These are phyloP conservation scores for Zoanthus gigantus DNA, from an alignment of 92 coral and sea anemone species.

Conservation along the genomic window DNA sequence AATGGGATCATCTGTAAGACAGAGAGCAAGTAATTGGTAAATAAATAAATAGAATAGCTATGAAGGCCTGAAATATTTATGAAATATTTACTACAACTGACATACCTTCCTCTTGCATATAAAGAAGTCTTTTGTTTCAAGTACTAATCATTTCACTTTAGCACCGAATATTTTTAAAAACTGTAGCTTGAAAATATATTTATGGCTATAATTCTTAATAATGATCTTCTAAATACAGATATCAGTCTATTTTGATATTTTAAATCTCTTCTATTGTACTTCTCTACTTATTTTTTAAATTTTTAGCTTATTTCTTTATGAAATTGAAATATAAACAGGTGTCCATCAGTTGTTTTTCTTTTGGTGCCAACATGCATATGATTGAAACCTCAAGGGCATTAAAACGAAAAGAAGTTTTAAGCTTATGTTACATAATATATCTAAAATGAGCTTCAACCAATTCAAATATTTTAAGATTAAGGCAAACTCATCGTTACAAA, in stretches of 20 bases:
- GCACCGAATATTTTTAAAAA: neutral
- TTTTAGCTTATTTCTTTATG: conserved; percentile 11
- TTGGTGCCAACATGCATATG: conserved; percentile 22
- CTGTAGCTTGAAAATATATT: conserved; percentile 16
- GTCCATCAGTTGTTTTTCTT: conserved; percentile 1
- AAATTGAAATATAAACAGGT: conserved; percentile 5
- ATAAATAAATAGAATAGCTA: conserved; percentile 13
- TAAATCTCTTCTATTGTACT: neutral
- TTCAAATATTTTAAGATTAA: conserved; percentile 12
- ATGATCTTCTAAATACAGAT: conserved; percentile 19
- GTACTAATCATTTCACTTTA: conserved; percentile 9
- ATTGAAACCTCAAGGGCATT: conserved; percentile 24
- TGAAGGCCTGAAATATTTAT: conserved; percentile 22
- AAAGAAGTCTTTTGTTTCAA: conserved; percentile 14
- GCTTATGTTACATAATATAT: conserved; percentile 15
- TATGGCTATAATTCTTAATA: conserved; percentile 5
- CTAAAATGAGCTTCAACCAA: conserved; percentile 18
- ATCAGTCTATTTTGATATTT: conserved; percentile 3
- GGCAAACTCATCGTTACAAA: neutral
- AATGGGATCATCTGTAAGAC: conserved; percentile 10
- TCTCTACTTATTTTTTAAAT: neutral
- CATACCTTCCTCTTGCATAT: conserved; percentile 21
- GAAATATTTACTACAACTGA: conserved; percentile 20
- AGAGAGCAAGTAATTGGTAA: conserved; percentile 1
- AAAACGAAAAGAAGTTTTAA: conserved; percentile 2